Conservation (phyloP, 2,797 vertebrate species). For the Hippopotamyrus pictus region DNA sequence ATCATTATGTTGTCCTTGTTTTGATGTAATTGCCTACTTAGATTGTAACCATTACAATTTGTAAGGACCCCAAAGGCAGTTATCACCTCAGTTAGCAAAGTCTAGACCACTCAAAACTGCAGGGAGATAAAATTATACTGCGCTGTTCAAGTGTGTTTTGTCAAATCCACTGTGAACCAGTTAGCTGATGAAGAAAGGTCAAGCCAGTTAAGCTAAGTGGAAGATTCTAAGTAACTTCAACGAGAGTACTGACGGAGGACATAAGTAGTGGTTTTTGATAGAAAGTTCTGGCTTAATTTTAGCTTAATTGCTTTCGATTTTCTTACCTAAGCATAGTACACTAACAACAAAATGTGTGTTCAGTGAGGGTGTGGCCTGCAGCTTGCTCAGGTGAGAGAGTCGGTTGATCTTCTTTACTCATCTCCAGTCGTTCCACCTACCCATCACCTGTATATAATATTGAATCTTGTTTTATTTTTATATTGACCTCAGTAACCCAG, state of each 20-base stretch:
- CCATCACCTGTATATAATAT: neutral
- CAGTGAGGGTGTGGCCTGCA: neutral
- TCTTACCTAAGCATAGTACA: neutral
- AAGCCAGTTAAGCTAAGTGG: neutral
- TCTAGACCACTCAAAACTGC: neutral
- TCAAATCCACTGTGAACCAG: neutral
- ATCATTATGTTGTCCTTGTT: neutral
- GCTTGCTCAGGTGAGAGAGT: neutral
- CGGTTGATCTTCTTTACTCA: neutral
- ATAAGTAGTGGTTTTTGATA: neutral
- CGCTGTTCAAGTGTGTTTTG: neutral
- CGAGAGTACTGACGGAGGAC: neutral
- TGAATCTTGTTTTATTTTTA: neutral
- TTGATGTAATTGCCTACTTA: neutral
- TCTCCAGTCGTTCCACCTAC: neutral
- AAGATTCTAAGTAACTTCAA: neutral
- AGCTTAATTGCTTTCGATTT: neutral
- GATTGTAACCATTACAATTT: neutral
- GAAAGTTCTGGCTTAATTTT: neutral
- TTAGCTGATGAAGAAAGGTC: neutral
- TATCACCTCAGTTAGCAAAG: neutral
- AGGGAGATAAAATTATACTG: neutral
- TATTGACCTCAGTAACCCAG: neutral
- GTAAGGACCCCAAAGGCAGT: neutral
- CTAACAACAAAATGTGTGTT: neutral